A percentile compares a stretch with the other conserved stretches of the same genome.
These are phyloP conservation scores for Lonchura striata DNA, from an alignment of 2,113 vertebrate species.

Conservation along the genomic window DNA sequence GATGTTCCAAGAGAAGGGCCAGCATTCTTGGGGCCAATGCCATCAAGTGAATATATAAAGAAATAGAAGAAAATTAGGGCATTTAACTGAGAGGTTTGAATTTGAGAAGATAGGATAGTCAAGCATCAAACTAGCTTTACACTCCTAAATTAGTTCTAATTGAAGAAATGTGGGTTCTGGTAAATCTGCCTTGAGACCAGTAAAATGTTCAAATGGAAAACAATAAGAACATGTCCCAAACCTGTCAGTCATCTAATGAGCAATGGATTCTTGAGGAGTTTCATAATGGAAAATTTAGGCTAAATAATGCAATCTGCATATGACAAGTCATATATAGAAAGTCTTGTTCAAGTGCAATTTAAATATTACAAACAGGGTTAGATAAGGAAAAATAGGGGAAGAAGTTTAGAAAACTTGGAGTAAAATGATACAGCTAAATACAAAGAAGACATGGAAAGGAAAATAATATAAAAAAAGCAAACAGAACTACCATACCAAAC, in stretches of 20 bases:
- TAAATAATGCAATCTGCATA: background rate
- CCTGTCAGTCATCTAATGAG: background rate
- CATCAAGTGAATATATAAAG: background rate
- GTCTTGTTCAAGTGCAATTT: background rate
- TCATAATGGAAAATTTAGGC: background rate
- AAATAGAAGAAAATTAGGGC: background rate
- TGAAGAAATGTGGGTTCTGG: background rate
- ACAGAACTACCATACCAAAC: background rate
- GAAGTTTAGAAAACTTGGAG: background rate
- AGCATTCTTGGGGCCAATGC: background rate
- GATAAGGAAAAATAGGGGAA: background rate
- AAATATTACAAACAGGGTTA: background rate
- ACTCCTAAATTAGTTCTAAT: background rate
- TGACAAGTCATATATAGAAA: background rate
- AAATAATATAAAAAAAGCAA: background rate
- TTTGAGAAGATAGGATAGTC: background rate
- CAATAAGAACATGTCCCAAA: background rate
- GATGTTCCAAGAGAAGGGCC: background rate
- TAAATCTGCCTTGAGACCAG: background rate
- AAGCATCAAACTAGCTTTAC: conserved; percentile 4
- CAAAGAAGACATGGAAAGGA: background rate
- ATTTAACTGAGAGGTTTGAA: conserved; percentile 2
- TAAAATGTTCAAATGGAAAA: background rate
- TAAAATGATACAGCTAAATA: background rate
- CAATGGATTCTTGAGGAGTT: background rate